A percentile compares a stretch with the other conserved stretches of the same genome.
Conservation (phyloP, 2,888 invertebrate genomes). For the Phalera bucephala region DNA sequence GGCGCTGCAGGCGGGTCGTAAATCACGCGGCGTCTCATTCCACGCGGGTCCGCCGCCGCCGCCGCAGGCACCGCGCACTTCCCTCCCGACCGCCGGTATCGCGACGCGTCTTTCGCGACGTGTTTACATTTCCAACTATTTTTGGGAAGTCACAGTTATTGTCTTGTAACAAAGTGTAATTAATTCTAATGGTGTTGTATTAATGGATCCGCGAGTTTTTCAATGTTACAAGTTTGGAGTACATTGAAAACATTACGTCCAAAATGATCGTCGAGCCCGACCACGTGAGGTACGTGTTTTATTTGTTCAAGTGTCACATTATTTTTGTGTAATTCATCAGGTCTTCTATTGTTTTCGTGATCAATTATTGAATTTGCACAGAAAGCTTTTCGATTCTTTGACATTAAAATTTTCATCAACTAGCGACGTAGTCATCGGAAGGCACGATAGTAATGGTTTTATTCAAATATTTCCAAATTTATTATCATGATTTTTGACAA, state of each 20-base stretch:
- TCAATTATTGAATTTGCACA: conserved; percentile 17
- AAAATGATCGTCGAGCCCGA: conserved; percentile 81
- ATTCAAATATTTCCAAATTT: neutral
- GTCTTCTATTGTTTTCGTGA: conserved; percentile 29
- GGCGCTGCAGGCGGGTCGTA: conserved; percentile 83
- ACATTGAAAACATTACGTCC: conserved; percentile 72
- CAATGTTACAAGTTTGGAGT: conserved; percentile 54
- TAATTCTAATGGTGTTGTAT: conserved; percentile 59
- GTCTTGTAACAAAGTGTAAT: conserved; percentile 58
- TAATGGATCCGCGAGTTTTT: conserved; percentile 69
- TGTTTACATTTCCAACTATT: conserved; percentile 71
- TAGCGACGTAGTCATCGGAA: too few species aligned
- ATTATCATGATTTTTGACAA: neutral
- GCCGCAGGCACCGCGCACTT: conserved; percentile 81
- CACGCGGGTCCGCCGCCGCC: conserved; percentile 80
- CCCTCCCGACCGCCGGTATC: conserved; percentile 72
- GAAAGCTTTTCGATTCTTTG: conserved; percentile 13
- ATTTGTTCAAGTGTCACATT: conserved; percentile 63
- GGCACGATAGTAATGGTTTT: too few species aligned
- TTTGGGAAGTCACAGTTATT: conserved; percentile 63
- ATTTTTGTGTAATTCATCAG: conserved; percentile 42
- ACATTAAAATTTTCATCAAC: conserved; percentile 11
- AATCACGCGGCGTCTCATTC: conserved; percentile 83
- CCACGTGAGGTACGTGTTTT: conserved; percentile 76
- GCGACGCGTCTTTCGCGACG: conserved; percentile 79